These are phyloP conservation scores for Heliangelus exortis DNA, from an alignment of 2,797 vertebrate species.

Conservation along the genomic window DNA sequence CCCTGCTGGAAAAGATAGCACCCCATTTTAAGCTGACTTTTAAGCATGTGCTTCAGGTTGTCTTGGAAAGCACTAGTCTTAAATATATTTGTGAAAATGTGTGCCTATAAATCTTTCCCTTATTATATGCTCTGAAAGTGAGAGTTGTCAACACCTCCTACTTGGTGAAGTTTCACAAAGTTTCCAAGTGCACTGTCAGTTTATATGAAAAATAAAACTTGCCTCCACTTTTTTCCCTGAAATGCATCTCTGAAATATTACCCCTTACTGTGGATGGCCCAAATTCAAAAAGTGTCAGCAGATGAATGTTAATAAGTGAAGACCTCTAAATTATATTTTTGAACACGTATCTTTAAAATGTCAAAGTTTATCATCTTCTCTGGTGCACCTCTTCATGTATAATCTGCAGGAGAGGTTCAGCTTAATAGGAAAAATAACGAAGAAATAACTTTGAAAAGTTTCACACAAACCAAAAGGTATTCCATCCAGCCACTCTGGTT, in stretches of 20 bases:
- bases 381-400: neutral
- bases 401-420: neutral
- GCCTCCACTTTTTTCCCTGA: neutral
- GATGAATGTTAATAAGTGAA: neutral
- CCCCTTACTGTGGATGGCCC: neutral
- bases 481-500: neutral
- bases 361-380: neutral
- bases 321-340: neutral
- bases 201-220: neutral
- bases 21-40: neutral
- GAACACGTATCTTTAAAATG: neutral
- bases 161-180: neutral
- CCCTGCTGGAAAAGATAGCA: neutral
- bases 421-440: neutral
- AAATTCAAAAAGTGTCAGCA: neutral
- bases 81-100: neutral
- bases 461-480: neutral
- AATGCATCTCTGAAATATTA: neutral
- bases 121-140: neutral
- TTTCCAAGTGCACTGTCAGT: neutral
- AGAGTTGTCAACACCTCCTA: constrained; percentile 61
- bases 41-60: neutral
- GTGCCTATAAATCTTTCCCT: neutral
- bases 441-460: neutral
- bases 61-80: neutral